Evolutionary conservation across 2,888 invertebrate species (phyloP).

Genomic region (Orgyia antiqua): DNA sequence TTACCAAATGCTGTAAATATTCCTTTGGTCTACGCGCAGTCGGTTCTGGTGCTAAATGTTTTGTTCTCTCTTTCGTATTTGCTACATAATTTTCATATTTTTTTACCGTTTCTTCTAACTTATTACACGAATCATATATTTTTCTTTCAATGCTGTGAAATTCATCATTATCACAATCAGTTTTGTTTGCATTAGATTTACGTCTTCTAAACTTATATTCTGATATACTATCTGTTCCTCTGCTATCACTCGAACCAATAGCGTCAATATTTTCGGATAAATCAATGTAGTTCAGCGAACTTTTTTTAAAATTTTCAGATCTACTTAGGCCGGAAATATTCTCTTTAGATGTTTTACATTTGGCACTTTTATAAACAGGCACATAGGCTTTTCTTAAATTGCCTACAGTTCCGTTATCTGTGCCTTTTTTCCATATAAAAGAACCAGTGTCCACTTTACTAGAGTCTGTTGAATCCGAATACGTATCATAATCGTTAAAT

Average conservation of each 20-base stretch:
- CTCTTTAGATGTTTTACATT: conserved; percentile 35
- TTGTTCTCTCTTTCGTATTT: conserved; percentile 25
- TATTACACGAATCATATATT: conserved; percentile 49
- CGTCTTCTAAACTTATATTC: conserved; percentile 11
- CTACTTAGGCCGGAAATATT: conserved; percentile 37
- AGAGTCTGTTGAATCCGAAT: conserved; percentile 45
- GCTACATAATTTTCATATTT: conserved; percentile 50
- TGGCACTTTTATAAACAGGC: conserved; percentile 40
- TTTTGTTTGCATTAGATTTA: conserved; percentile 8
- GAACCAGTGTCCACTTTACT: conserved; percentile 47
- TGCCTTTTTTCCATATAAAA: conserved; percentile 43
- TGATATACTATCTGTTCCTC: conserved; percentile 19
- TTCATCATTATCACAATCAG: conserved; percentile 27
- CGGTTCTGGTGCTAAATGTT: conserved; percentile 9
- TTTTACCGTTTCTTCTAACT: conserved; percentile 44
- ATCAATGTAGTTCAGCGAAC: conserved; percentile 15
- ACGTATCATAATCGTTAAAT: conserved; percentile 22
- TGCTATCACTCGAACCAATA: conserved; percentile 29
- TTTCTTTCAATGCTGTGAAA: conserved; percentile 44
- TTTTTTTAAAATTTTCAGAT: conserved; percentile 7
- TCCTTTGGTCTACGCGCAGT: conserved; percentile 66
- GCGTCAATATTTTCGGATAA: conserved; percentile 23
- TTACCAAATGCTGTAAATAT: conserved; percentile 77
- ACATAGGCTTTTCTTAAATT: conserved; percentile 29
- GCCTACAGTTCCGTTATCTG: conserved; percentile 19